Evolutionary conservation across 2,113 vertebrate genomes (phyloP).

Genomic region (Toxotes jaculatrix): DNA sequence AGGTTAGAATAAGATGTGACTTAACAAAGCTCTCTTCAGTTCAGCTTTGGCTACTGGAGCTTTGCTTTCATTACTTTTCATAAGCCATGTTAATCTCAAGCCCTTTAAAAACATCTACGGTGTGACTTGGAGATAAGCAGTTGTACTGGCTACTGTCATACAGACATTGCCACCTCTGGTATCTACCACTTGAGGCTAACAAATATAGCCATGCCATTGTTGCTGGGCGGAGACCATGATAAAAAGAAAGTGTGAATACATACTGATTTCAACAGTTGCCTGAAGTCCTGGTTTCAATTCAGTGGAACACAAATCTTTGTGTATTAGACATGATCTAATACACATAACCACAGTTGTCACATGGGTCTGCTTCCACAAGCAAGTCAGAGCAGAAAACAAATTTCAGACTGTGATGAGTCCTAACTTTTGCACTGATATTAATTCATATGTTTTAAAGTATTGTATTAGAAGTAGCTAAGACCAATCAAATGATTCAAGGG

Average conservation of each 20-base stretch:
- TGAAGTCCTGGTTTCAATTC: conserved; percentile 9
- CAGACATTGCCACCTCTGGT: conserved; percentile 14
- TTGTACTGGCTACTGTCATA: conserved; percentile 37
- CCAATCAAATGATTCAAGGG: not conserved
- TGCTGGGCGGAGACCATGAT: not conserved
- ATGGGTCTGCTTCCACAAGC: too few relatives aligned
- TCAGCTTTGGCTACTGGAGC: not conserved
- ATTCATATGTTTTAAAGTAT: not conserved
- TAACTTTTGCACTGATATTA: not conserved
- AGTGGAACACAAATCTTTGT: not conserved
- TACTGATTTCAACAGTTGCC: not conserved
- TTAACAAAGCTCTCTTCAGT: conserved; percentile 26
- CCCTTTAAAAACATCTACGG: not conserved
- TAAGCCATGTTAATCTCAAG: not conserved
- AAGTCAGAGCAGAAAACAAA: not conserved
- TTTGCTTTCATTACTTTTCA: not conserved
- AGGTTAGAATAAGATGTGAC: conserved; percentile 23
- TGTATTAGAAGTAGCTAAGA: too few relatives aligned
- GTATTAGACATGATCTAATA: not conserved
- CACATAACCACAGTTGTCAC: not conserved
- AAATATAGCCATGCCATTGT: conserved; percentile 4
- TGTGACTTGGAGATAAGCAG: conserved; percentile 40
- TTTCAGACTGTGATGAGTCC: not conserved
- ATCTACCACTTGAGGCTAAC: conserved; percentile 36
- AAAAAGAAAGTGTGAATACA: not conserved